Evolutionary conservation across 2,888 invertebrate species (phyloP).

Genomic region (Nycteola revayana): DNA sequence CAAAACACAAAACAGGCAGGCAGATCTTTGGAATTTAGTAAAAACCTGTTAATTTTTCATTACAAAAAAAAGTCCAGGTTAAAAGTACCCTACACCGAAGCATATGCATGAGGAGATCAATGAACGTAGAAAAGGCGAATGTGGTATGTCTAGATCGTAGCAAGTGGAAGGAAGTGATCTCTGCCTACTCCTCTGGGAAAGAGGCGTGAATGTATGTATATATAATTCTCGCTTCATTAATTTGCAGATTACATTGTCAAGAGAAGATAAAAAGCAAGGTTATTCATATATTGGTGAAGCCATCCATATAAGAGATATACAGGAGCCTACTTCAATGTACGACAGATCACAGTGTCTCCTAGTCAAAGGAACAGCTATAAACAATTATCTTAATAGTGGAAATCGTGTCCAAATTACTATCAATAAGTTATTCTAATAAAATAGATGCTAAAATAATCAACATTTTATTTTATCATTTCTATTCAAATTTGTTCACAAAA

Average conservation of each 20-base stretch:
- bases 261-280: constrained; percentile 34
- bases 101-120: too few species aligned
- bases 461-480: constrained; percentile 15
- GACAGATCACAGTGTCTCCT: constrained; percentile 36
- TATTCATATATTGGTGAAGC: constrained; percentile 43
- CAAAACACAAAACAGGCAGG: too few species aligned
- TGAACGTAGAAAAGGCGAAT: too few species aligned
- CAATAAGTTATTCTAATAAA: constrained; percentile 32
- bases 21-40: too few species aligned
- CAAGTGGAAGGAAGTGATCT: too few species aligned
- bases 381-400: constrained; percentile 27
- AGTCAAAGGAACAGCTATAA: constrained; percentile 30
- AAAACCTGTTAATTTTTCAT: too few species aligned
- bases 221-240: too few species aligned
- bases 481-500: constrained; percentile 40
- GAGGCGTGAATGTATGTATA: too few species aligned
- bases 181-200: too few species aligned
- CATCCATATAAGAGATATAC: constrained; percentile 36
- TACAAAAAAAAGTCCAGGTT: too few species aligned
- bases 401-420: constrained; percentile 33
- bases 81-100: too few species aligned
- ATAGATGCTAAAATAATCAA: constrained; percentile 21
- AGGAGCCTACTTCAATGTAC: constrained; percentile 30
- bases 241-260: constrained; percentile 33
- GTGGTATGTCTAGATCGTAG: too few species aligned